Evolutionary conservation across 2,113 vertebrate genomes (phyloP).

Genomic region (Geococcyx californianus): DNA sequence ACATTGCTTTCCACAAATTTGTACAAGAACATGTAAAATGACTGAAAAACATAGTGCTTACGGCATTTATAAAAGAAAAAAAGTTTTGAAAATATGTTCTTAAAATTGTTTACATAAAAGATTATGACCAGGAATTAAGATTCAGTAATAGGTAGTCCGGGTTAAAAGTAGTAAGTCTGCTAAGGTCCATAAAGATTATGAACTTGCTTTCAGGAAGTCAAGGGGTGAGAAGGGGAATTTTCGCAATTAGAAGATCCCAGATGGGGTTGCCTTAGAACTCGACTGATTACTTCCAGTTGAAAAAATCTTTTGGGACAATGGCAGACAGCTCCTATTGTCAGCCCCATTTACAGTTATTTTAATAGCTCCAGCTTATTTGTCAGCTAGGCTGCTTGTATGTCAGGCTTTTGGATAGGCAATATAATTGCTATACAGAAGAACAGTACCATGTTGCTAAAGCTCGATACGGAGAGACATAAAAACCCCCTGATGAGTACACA

Average conservation of each 20-base stretch:
- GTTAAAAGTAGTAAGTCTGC: neutral
- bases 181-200: neutral
- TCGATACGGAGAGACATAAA: neutral
- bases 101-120: neutral
- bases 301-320: constrained; percentile 80
- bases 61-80: neutral
- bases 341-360: constrained; percentile 74
- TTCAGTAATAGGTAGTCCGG: neutral
- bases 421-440: constrained; percentile 56
- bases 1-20: neutral
- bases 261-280: constrained; percentile 69
- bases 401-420: constrained; percentile 40
- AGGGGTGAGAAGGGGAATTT: neutral
- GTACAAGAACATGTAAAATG: neutral
- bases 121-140: neutral
- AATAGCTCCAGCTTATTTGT: constrained; percentile 74
- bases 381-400: constrained; percentile 40
- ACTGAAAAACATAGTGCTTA: neutral
- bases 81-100: neutral
- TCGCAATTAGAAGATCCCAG: constrained; percentile 68
- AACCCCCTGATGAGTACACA: constrained; percentile 12
- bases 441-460: neutral
- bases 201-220: constrained; percentile 47
- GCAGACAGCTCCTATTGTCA: constrained; percentile 80
- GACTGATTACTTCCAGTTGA: constrained; percentile 84